Evolutionary conservation across 2,113 vertebrate species (phyloP).

Genomic region (Hippocampus mohnikei): DNA sequence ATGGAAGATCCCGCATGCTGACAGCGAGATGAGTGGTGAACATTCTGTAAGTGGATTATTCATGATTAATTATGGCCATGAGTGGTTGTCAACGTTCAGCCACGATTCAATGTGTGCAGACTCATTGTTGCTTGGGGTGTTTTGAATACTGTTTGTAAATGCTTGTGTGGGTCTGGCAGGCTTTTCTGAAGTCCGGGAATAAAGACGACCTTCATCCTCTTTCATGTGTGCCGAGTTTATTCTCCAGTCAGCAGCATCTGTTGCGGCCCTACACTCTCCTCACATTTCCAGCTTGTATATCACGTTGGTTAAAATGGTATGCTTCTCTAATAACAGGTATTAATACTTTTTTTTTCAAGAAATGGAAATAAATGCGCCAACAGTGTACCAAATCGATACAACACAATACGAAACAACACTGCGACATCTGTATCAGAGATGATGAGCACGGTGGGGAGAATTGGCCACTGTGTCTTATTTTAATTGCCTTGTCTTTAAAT

Average conservation of each 20-base stretch:
- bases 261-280: conserved; percentile 32
- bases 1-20: conserved; percentile 32
- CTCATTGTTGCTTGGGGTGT: conserved; percentile 8
- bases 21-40: conserved; percentile 35
- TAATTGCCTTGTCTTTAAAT: conserved; percentile 69
- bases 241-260: conserved; percentile 47
- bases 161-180: conserved; percentile 17
- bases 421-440: conserved; percentile 51
- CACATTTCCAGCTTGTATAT: neutral
- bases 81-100: conserved; percentile 18
- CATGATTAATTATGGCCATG: conserved; percentile 37
- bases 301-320: conserved; percentile 8
- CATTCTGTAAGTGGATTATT: conserved; percentile 46
- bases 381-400: conserved; percentile 24
- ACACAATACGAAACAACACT: conserved; percentile 40
- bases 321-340: conserved; percentile 27
- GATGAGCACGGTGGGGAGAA: conserved; percentile 49
- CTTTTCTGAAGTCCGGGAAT: conserved; percentile 42
- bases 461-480: conserved; percentile 57
- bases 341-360: conserved; percentile 28
- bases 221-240: conserved; percentile 53
- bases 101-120: conserved; percentile 32
- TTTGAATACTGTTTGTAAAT: conserved; percentile 12
- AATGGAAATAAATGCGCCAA: conserved; percentile 21
- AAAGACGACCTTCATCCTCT: conserved; percentile 46